A percentile compares a stretch with the other conserved stretches of the same genome.
phyloP scores from a whole-genome alignment of 2,113 vertebrate species.

The Petrocephalus zakoni region DNA sequence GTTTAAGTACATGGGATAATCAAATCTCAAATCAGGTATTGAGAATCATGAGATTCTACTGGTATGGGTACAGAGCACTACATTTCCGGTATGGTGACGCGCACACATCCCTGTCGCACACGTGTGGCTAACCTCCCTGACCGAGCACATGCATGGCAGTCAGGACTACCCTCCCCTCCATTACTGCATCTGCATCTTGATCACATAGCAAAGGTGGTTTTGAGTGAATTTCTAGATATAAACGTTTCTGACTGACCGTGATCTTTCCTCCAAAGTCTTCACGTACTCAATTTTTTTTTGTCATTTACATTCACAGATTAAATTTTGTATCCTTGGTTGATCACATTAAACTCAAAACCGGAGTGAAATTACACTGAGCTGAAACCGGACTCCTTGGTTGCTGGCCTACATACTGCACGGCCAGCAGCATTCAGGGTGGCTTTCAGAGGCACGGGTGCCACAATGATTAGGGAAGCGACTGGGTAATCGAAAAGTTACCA shows the following conservation, averaged over 20 bases:
- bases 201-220: background rate
- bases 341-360: background rate
- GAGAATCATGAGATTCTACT: too few relatives aligned
- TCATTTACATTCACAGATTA: background rate
- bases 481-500: too few relatives aligned
- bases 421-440: background rate
- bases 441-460: too few relatives aligned
- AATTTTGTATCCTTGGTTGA: background rate
- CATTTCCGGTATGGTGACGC: too few relatives aligned
- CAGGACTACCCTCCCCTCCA: background rate
- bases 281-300: background rate
- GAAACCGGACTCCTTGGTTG: background rate
- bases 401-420: background rate
- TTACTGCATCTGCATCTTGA: background rate
- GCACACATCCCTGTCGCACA: too few relatives aligned
- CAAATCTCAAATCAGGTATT: too few relatives aligned
- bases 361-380: background rate
- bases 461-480: too few relatives aligned
- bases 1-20: too few relatives aligned
- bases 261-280: background rate
- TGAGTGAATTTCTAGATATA: background rate
- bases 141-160: background rate
- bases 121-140: background rate
- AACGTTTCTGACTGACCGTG: background rate
- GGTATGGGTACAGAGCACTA: too few relatives aligned